Evolutionary conservation across 2,888 invertebrate genomes (phyloP), one percentile per base, ranked within the genome.

Genomic region (Orthosia cruda): DNA sequence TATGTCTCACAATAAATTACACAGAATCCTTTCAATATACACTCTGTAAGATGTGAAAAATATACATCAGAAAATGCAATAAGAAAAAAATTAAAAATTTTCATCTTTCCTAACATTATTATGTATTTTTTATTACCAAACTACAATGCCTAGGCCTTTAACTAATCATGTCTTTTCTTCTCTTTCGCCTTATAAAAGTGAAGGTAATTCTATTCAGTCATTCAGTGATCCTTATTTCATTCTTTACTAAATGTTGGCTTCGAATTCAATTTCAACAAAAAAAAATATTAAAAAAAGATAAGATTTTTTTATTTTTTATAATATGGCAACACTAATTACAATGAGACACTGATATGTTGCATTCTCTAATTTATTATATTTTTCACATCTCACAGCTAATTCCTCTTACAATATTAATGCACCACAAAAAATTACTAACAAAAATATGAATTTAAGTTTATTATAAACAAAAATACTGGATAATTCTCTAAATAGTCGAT

Each of bases 361-460:
- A 77, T 70, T 81, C 40, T 61, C 72, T 73, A 57, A 69, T 13
- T 13, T n/a, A 58, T 18, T 62, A 40, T 68, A 86, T 87, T 87
- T 86, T 87, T 79, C 72, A 65, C 79, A 80, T 65, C 69, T 69
- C 62, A 65, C 72, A 75, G 61, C 70, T 73, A 67, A 74, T 69
- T 75, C 81, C 26, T 62, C 88, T 87, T 81, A 86, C 75, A 83
- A 81, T 75, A 88, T 81, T 87, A 79, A 87, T 87, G 89, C 88
- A 89, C 87, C 88, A 84, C 88, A 84, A 86, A 87, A 87, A 83
- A 82, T 70, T 84, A 87, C 74, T 86, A 87, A 89, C 83, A 87
- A 88, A 88, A 89, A 88, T 87, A 89, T 83, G 83, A 86, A 86
- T 89, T 84, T 83, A 88, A 84, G 82, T 85, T 76, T 72, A 59